A percentile compares a stretch with the other conserved stretches of the same genome.
Evolutionary conservation across 2,797 vertebrate genomes (phyloP).

Genomic region (Acipenser transmontanus): DNA sequence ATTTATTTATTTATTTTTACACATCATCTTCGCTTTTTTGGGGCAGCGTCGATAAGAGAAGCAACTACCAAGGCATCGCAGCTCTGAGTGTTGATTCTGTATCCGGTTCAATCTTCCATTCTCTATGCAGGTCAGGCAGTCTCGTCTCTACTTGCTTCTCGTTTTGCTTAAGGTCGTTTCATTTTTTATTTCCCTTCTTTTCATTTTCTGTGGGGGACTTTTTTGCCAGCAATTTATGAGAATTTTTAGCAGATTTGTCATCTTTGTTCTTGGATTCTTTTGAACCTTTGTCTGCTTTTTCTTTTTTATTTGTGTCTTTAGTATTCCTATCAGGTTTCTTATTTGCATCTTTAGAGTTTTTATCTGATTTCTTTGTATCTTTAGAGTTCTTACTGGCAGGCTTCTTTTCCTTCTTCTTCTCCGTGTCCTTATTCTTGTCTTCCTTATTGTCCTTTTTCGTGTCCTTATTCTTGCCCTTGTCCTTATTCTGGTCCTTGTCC

Average conservation of each 20-base stretch:
- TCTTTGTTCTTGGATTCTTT: slow-evolving; percentile 15
- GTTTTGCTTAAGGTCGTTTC: background rate
- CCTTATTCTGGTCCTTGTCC: slow-evolving; percentile 1
- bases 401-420: background rate
- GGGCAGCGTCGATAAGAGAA: slow-evolving; percentile 13
- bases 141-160: background rate
- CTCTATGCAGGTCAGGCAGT: background rate
- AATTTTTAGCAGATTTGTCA: slow-evolving; percentile 21
- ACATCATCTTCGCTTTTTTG: background rate
- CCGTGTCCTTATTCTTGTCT: background rate
- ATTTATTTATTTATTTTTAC: no score
- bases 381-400: background rate
- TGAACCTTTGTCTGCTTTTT: slow-evolving; percentile 7
- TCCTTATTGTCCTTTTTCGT: slow-evolving; percentile 4
- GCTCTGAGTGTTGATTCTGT: background rate
- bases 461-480: background rate
- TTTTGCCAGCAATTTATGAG: slow-evolving; percentile 31
- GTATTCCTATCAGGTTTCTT: background rate
- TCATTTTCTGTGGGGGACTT: slow-evolving; percentile 20
- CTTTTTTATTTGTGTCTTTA: background rate
- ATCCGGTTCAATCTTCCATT: background rate
- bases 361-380: background rate
- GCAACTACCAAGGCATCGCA: background rate
- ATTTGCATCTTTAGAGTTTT: background rate
- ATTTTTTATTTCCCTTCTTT: slow-evolving; percentile 23